phyloP scores from a whole-genome alignment of 2,113 vertebrate species.

The Oceanodroma tethys region DNA sequence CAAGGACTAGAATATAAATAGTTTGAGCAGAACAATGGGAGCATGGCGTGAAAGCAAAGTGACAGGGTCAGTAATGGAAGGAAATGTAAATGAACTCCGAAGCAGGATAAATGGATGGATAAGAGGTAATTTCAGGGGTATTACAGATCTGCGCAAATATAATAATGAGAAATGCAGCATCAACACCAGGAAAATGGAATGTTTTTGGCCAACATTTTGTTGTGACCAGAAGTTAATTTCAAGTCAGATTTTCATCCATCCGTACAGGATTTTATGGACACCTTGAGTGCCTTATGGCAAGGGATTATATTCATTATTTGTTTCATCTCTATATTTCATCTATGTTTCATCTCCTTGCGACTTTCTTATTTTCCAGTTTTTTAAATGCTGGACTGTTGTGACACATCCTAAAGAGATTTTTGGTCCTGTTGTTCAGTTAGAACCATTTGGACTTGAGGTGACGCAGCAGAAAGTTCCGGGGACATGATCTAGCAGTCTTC shows the following conservation, averaged over 20 bases:
- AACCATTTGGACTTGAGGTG: neutral
- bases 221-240: neutral
- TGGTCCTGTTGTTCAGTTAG: neutral
- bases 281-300: neutral
- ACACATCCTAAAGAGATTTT: neutral
- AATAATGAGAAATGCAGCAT: neutral
- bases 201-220: neutral
- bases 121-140: neutral
- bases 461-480: neutral
- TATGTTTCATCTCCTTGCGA: neutral
- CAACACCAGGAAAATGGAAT: neutral
- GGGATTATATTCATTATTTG: neutral
- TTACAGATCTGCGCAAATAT: neutral
- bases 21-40: neutral
- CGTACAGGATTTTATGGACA: neutral
- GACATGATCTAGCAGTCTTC: neutral
- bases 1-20: constrained; percentile 44
- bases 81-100: constrained; percentile 11
- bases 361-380: neutral
- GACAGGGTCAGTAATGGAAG: neutral
- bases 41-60: neutral
- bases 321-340: neutral
- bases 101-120: neutral
- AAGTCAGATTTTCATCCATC: neutral
- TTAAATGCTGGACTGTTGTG: neutral